Conservation (phyloP, 2,797 vertebrate species). For the Vipera ursinii region DNA sequence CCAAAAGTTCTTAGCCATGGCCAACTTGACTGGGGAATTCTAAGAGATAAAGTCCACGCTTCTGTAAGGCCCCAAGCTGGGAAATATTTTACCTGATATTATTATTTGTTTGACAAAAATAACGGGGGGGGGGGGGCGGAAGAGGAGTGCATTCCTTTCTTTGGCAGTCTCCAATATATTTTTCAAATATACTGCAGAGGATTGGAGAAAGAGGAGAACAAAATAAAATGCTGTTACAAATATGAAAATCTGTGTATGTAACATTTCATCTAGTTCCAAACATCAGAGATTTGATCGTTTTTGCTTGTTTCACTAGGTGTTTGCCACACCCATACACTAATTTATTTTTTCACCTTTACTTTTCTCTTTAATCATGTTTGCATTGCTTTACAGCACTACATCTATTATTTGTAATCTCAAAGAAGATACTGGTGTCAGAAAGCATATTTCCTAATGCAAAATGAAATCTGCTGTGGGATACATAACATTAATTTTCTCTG, state of each 20-base stretch:
- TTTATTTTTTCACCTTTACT: slow-evolving; percentile 50
- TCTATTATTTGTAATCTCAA: slow-evolving; percentile 29
- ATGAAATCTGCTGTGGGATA: background rate
- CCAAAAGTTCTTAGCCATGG: background rate
- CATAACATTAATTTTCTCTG: slow-evolving; percentile 31
- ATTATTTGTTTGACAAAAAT: background rate
- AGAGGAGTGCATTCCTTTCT: background rate
- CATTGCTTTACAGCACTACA: slow-evolving; percentile 11
- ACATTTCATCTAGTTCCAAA: background rate
- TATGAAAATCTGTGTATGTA: background rate
- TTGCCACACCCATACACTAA: slow-evolving; percentile 28
- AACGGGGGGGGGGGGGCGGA: too few relatives aligned
- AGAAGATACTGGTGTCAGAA: slow-evolving; percentile 27
- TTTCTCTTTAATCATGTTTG: slow-evolving; percentile 49
- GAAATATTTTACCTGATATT: background rate
- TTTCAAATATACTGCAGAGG: background rate
- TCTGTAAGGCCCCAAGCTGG: background rate
- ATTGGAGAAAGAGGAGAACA: background rate
- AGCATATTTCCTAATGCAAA: slow-evolving; percentile 17
- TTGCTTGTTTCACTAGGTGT: background rate
- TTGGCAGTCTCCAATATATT: background rate
- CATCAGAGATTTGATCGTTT: background rate
- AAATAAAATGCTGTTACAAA: background rate
- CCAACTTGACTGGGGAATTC: background rate
- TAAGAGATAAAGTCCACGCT: background rate